These are phyloP conservation scores for Octopus sinensis DNA, from an alignment of 1,140 invertebrate genomes.

Conservation along the genomic window DNA sequence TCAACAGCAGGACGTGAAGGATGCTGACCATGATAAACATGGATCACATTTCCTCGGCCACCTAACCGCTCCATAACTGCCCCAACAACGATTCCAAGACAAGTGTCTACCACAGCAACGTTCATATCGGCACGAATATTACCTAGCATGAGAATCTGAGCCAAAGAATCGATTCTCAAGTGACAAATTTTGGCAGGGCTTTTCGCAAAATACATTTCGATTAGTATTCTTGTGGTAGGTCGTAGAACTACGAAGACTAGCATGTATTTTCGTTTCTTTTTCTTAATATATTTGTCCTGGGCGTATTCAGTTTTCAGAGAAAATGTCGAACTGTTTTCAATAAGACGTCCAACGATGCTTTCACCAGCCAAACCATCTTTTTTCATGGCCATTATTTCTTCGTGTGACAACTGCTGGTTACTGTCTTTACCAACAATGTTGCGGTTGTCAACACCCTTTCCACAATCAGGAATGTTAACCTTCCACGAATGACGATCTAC, in stretches of 20 bases:
- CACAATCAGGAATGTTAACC: constrained; percentile 54
- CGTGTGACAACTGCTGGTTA: constrained; percentile 80
- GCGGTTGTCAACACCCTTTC: constrained; percentile 70
- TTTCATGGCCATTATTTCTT: constrained; percentile 76
- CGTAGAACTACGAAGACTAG: constrained; percentile 55
- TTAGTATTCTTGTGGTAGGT: constrained; percentile 72
- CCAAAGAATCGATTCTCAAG: constrained; percentile 79
- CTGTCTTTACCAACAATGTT: constrained; percentile 77
- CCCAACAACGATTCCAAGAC: constrained; percentile 77
- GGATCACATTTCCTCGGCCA: constrained; percentile 38
- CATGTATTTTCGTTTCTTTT: constrained; percentile 72
- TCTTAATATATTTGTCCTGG: constrained; percentile 90
- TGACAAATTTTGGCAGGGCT: constrained; percentile 72
- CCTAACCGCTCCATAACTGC: constrained; percentile 67
- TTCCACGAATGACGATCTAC: background rate
- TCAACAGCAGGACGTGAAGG: constrained; percentile 22
- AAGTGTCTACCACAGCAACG: constrained; percentile 83
- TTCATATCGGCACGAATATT: constrained; percentile 76
- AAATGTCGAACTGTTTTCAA: constrained; percentile 82
- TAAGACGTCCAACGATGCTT: constrained; percentile 80
- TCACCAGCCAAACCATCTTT: constrained; percentile 71
- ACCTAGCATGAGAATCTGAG: constrained; percentile 77
- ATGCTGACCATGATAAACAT: constrained; percentile 31
- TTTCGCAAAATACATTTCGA: constrained; percentile 75
- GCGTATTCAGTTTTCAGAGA: constrained; percentile 84